Evolutionary conservation across 2,113 vertebrate species (phyloP).

Genomic region (Calidris pygmaea): DNA sequence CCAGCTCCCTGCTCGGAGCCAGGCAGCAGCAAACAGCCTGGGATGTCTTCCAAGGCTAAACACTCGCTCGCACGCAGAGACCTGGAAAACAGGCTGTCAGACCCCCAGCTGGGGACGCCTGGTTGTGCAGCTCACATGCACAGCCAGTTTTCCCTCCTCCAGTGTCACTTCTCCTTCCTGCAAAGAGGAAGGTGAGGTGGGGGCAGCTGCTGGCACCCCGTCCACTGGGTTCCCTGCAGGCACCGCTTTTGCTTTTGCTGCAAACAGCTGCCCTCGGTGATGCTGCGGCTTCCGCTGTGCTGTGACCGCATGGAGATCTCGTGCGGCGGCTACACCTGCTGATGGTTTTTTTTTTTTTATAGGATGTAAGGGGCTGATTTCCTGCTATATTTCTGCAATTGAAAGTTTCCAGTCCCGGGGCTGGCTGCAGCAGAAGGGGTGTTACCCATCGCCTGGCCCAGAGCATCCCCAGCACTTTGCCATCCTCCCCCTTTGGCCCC

Average conservation of each 20-base stretch:
- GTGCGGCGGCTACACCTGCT: background rate
- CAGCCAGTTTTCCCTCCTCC: background rate
- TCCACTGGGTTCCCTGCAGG: fast-evolving
- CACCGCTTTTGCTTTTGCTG: background rate
- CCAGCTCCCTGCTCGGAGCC: background rate
- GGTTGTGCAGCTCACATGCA: background rate
- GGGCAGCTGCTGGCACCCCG: background rate
- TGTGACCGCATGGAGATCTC: background rate
- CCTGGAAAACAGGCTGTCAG: background rate
- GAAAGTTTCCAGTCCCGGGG: background rate
- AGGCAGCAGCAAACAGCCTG: background rate
- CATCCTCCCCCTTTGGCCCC: background rate
- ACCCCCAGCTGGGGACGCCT: background rate
- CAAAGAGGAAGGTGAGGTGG: fast-evolving
- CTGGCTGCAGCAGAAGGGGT: background rate
- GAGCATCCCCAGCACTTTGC: background rate
- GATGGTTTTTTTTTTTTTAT: background rate
- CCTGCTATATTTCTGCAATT: background rate
- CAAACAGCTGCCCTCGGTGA: fast-evolving
- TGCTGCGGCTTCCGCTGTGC: background rate
- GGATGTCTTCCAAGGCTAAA: background rate
- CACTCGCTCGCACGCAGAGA: fast-evolving
- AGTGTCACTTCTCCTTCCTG: background rate
- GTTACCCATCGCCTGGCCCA: background rate
- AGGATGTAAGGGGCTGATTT: background rate